A percentile compares a stretch with the other conserved stretches of the same genome.
Evolutionary conservation across 2,113 vertebrate genomes (phyloP).

Genomic region (Takifugu bimaculatus): DNA sequence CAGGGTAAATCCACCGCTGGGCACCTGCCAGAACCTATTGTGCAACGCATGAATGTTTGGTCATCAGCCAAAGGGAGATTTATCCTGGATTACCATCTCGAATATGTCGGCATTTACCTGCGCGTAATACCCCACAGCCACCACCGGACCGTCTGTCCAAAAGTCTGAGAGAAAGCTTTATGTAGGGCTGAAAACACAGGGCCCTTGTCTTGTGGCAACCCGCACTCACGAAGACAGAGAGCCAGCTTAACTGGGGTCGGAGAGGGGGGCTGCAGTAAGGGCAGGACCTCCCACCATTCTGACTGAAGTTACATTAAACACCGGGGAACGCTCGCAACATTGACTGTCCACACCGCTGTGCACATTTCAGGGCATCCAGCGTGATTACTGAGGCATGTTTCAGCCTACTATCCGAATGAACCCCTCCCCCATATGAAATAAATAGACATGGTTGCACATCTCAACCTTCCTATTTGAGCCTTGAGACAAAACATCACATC

Average conservation of each 20-base stretch:
- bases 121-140: constrained; percentile 14
- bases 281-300: not conserved
- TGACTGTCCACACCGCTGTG: no score
- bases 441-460: constrained; percentile 7
- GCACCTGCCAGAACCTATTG: constrained; percentile 41
- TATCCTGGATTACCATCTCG: constrained; percentile 52
- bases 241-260: constrained; percentile 9
- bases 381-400: no score
- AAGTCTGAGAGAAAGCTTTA: constrained; percentile 36
- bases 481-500: constrained; percentile 2
- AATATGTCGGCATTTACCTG: constrained; percentile 50
- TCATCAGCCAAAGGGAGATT: constrained; percentile 45
- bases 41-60: constrained; percentile 47
- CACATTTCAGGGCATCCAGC: no score
- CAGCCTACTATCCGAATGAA: not conserved
- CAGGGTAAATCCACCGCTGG: constrained; percentile 27
- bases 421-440: not conserved
- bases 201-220: constrained; percentile 27
- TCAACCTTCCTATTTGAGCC: constrained; percentile 24
- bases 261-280: constrained; percentile 18
- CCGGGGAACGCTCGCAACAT: no score
- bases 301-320: not conserved
- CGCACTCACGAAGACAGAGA: constrained; percentile 26
- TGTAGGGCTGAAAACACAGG: constrained; percentile 37
- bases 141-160: constrained; percentile 8